These are phyloP conservation scores for Tamias sibiricus DNA, from an alignment of 2,113 vertebrate genomes.

Conservation along the genomic window DNA sequence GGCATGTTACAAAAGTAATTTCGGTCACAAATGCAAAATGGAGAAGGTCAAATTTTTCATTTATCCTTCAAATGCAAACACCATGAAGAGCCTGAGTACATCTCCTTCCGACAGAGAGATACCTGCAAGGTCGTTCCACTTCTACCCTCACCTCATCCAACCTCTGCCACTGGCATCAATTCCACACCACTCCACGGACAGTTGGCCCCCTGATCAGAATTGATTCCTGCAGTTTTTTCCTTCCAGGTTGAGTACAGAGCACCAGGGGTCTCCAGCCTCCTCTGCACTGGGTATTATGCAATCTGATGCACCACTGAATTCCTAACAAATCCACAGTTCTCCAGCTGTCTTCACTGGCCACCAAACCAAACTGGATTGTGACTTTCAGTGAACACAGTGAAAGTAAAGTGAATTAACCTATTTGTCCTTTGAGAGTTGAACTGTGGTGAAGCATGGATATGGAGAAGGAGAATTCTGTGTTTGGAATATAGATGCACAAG, in stretches of 20 bases:
- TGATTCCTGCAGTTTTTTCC: background rate
- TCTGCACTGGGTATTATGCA: background rate
- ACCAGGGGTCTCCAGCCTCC: background rate
- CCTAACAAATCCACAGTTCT: background rate
- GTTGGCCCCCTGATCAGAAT: background rate
- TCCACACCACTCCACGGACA: background rate
- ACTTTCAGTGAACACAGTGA: background rate
- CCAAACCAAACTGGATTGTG: background rate
- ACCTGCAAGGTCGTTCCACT: background rate
- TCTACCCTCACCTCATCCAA: background rate
- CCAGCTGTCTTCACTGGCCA: background rate
- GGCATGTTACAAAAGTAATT: constrained; percentile 6
- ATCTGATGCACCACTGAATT: background rate
- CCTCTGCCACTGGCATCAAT: background rate
- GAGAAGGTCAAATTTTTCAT: background rate
- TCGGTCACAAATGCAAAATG: constrained; percentile 33
- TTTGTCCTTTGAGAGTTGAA: constrained; percentile 31
- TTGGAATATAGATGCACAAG: background rate
- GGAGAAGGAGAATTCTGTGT: background rate
- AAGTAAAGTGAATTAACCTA: constrained; percentile 50
- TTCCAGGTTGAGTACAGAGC: background rate
- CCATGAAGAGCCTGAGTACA: background rate
- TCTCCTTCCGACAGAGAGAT: background rate
- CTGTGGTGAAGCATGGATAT: background rate
- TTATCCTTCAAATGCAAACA: background rate